A percentile compares a stretch with the other conserved stretches of the same genome.
These are phyloP conservation scores for Spea bombifrons DNA, from an alignment of 2,113 vertebrate genomes.

Conservation along the genomic window DNA sequence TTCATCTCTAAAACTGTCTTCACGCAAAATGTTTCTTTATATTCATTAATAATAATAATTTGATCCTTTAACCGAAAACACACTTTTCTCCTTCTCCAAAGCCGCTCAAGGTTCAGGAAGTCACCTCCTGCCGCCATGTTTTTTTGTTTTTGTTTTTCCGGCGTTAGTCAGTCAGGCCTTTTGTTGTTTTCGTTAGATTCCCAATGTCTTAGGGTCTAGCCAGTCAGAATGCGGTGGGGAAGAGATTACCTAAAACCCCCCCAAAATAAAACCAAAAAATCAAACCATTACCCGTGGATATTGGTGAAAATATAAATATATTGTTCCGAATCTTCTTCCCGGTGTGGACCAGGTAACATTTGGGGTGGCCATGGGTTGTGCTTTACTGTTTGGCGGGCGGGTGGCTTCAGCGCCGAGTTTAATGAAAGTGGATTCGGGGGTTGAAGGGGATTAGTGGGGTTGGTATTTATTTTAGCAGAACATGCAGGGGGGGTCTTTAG, in stretches of 20 bases:
- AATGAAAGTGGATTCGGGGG: too few relatives aligned
- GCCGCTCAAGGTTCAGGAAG: slow-evolving; percentile 13
- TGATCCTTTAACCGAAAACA: slow-evolving; percentile 27
- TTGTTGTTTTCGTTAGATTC: slow-evolving; percentile 36
- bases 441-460: too few relatives aligned
- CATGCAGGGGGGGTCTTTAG: too few relatives aligned
- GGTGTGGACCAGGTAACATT: slow-evolving; percentile 51
- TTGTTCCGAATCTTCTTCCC: slow-evolving; percentile 46
- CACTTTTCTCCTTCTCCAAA: slow-evolving; percentile 40
- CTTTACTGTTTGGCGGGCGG: slow-evolving; percentile 44
- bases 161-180: slow-evolving; percentile 23
- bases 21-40: neutral
- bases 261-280: slow-evolving; percentile 1
- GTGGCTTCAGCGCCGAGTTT: too few relatives aligned
- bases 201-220: slow-evolving; percentile 24
- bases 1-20: slow-evolving; percentile 47
- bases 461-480: too few relatives aligned
- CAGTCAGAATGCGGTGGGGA: slow-evolving; percentile 1
- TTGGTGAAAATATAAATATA: slow-evolving; percentile 32
- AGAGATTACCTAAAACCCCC: slow-evolving; percentile 3
- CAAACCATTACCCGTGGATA: slow-evolving; percentile 5
- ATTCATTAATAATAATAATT: neutral
- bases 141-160: slow-evolving; percentile 24
- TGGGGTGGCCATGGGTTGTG: neutral
- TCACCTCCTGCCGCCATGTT: slow-evolving; percentile 18